Base-by-base conservation (phyloP, 1,140 invertebrate genomes). In the Plodia interpunctella region DNA sequence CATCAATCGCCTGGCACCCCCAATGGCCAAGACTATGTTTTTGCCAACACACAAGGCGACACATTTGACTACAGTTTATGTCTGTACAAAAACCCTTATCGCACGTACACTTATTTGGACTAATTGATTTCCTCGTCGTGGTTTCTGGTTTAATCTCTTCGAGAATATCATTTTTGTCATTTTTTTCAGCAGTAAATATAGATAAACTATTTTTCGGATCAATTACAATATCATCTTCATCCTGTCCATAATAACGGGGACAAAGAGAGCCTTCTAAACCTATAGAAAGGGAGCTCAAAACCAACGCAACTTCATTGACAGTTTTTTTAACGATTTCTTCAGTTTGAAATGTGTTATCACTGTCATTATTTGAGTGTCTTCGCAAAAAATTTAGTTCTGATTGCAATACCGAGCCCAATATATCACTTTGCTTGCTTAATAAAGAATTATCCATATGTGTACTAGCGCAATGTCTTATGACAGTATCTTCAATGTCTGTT, bases 11-110 rank as follows among this genome's bases (percentile, higher is more conserved):
- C 49, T 72, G 63, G 55, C 85, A 88, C n/a, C 61, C 55, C 75
- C 74, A 88, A 30, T 59, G 65, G 11, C 57, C 49, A 18, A 88
- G 60, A 65, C 51, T 69, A 60, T 74, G 59, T 59, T 68, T 76
- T 51, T 78, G 71, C 68, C 72, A 76, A 63, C 85, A 88, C n/a
- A 78, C 61, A 5, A 64, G 63, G 56, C 78, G 70, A 58, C 85
- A 86, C 1, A 30, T 30, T 4, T 68, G 55, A 5, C 69, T 57
- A 51, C 85, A 86, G 6, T 58, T 63, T 13, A 18, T 13, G 49
- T 75, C 68, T 28, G 35, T 21, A 58, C 83, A 87, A 54, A 57
- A 55, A 21, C 67, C 60, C 13, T 57, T 54, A 17, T 60, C 32
- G 64, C 84, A 85, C 13, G 8, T 44, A 59, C 60, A 11, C 65